Percentiles rank a stretch among this genome's conserved stretches.
Conservation (phyloP, 2,797 vertebrate species). For the Vespertilio murinus region DNA sequence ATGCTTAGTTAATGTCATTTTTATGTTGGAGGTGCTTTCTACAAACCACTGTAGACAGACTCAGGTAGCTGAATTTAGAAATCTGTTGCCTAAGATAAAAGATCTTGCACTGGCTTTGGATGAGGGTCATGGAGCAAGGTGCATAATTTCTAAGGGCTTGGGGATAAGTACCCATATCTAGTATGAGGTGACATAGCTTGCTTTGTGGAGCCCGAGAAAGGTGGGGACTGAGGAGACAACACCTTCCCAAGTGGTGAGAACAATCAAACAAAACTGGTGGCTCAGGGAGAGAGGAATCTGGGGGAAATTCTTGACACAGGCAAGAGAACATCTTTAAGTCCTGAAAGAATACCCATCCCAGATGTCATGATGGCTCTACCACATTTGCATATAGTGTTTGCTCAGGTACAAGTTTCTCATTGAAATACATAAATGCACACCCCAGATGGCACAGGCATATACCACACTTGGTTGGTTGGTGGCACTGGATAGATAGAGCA, state of each 20-base stretch:
- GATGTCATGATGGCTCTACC: neutral
- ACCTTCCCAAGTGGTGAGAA: neutral
- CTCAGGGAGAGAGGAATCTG: neutral
- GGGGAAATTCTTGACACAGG: neutral
- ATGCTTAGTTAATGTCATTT: conserved; percentile 66
- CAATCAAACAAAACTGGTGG: neutral
- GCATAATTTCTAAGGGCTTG: neutral
- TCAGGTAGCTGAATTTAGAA: conserved; percentile 57
- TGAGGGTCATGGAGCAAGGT: neutral
- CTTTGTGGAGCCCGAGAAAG: neutral
- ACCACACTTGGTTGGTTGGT: neutral
- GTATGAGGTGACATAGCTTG: neutral
- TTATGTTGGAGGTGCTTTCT: conserved; percentile 49
- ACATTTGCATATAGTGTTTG: conserved; percentile 5
- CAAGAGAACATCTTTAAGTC: neutral
- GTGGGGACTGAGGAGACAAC: neutral
- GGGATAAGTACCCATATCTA: neutral
- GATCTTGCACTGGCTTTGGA: neutral
- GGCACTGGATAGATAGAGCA: neutral
- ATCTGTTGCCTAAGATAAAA: neutral
- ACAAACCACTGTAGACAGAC: conserved; percentile 23
- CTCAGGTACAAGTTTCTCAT: neutral
- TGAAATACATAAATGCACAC: neutral
- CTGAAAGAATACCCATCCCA: neutral
- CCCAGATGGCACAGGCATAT: neutral